Evolutionary conservation across 2,113 vertebrate genomes (phyloP), one percentile per base, ranked within the genome.

Genomic region (Osmerus mordax): DNA sequence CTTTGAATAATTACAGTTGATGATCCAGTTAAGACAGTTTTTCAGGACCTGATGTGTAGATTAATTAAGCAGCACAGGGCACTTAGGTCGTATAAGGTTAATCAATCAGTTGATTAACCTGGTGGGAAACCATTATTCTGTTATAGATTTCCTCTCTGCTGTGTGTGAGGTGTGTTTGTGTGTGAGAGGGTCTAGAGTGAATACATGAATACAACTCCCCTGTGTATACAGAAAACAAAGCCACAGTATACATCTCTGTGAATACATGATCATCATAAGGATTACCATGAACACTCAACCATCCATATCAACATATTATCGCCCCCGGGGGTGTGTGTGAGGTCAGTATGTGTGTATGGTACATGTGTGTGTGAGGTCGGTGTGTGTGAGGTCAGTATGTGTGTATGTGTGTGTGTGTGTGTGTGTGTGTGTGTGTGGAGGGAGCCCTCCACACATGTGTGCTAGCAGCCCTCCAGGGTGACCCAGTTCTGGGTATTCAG

Each of bases 51-150:
- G 41, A 62, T 58, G 41, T 18, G 56, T 80, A 77, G 85, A 86
- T 89, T 89, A 88, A 90, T 90, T 83, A 84, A 78, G 72, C 70
- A 71, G 14, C 62, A 18, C 76, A 84, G 74, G 73, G 41, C 41
- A 47, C 41, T 9, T 9, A 47, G 41, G 73, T 82, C 78, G 80
- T 80, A 83, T 79, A 73, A 81, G 85, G 79, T 80, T 87, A 87
- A 87, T 87, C 80, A 78, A 74, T 84, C 65, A 69, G 87, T 88
- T 86, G 88, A 91, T 90, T 88, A 82, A 51, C 69, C 69, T 52
- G 15, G 72, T 65, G 71, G 59, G 81, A 54, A 88, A 79, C 72
- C 21, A 72, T 76, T 72, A 71, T 69, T 76, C 84, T 76, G 77
- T 71, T 62, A 19, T 76, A 0, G 18, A 71, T 81, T 84, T 84